These are phyloP conservation scores for Amblyteles armatorius DNA, from an alignment of 2,888 invertebrate genomes.

Conservation along the genomic window DNA sequence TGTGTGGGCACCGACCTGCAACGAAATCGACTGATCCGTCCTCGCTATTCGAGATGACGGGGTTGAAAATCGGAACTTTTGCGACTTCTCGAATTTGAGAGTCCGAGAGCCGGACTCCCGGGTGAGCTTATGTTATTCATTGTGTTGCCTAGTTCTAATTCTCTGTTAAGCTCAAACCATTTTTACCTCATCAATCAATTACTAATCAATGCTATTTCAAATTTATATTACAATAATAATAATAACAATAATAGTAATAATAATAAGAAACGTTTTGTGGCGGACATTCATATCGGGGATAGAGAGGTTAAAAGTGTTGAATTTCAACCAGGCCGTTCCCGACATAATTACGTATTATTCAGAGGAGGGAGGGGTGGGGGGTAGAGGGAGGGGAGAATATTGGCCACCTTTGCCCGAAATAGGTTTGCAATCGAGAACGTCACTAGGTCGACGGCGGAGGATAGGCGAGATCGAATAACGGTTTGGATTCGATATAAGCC, in stretches of 20 bases:
- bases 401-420: not conserved
- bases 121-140: constrained; percentile 46
- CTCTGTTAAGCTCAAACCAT: not conserved
- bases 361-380: no score
- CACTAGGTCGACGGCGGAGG: constrained; percentile 46
- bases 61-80: constrained; percentile 46
- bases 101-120: constrained; percentile 60
- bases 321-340: not conserved
- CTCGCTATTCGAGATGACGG: constrained; percentile 46
- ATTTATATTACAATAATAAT: no score
- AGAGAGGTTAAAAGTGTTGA: not conserved
- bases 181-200: not conserved
- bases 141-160: not conserved
- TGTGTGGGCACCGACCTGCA: not conserved
- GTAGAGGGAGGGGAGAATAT: not conserved
- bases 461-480: constrained; percentile 56
- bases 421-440: constrained; percentile 39
- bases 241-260: not conserved
- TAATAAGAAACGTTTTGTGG: not conserved
- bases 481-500: constrained; percentile 52
- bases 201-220: not conserved
- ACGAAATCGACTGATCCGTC: not conserved
- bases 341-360: not conserved
- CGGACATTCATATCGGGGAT: not conserved
- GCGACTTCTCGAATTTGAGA: constrained; percentile 66